Evolutionary conservation across 2,888 invertebrate genomes (phyloP).

Genomic region (Alcis repandata): DNA sequence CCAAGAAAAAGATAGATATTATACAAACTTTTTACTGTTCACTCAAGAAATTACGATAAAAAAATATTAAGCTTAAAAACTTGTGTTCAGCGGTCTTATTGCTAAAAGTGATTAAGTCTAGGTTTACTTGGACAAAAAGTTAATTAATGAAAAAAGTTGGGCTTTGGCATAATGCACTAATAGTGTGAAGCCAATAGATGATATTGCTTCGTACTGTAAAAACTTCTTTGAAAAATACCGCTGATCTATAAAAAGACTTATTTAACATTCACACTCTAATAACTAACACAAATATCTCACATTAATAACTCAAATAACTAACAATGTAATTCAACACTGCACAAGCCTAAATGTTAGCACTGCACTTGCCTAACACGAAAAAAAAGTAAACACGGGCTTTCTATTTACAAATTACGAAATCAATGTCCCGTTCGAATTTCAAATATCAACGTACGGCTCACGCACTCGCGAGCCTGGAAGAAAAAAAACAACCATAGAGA

Average conservation of each 20-base stretch:
- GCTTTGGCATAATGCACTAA: too few species aligned
- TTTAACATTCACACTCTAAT: constrained; percentile 39
- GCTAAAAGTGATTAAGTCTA: too few species aligned
- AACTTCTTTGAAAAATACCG: constrained; percentile 34
- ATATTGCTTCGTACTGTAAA: too few species aligned
- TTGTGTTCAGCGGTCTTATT: too few species aligned
- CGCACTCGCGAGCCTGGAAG: neutral
- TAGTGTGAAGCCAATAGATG: too few species aligned
- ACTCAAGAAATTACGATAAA: too few species aligned
- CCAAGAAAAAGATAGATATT: too few species aligned
- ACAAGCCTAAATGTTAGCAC: constrained; percentile 19
- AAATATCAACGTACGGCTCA: constrained; percentile 43
- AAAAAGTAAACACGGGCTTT: constrained; percentile 46
- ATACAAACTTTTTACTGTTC: too few species aligned
- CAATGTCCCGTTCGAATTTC: constrained; percentile 49
- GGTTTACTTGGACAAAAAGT: too few species aligned
- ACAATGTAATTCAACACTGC: constrained; percentile 30
- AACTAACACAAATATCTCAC: constrained; percentile 11
- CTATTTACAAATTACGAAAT: constrained; percentile 48
- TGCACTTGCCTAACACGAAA: constrained; percentile 35
- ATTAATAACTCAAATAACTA: constrained; percentile 23
- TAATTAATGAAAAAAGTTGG: too few species aligned
- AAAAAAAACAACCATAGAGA: constrained; percentile 22
- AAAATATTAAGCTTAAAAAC: too few species aligned
- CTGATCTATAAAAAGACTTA: constrained; percentile 40